phyloP scores from a whole-genome alignment of 2,113 vertebrate species.

The Theristicus caerulescens region DNA sequence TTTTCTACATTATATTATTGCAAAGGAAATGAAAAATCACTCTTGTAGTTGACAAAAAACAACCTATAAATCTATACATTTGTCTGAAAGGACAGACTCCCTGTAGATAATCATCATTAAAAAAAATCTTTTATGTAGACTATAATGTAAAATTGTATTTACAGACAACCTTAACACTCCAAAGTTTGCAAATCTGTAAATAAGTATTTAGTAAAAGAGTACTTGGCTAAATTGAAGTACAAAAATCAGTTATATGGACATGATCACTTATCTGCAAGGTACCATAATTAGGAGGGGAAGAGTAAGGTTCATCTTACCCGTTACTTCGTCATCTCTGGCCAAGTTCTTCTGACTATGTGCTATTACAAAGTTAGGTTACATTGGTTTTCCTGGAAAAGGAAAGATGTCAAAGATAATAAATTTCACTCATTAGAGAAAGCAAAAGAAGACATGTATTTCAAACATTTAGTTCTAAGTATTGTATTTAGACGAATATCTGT shows the following conservation, averaged over 20 bases:
- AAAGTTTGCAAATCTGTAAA: slow-evolving; percentile 90
- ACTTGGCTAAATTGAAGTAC: slow-evolving; percentile 76
- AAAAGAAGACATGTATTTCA: background rate
- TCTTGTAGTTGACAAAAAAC: background rate
- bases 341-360: background rate
- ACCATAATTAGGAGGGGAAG: background rate
- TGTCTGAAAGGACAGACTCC: background rate
- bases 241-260: background rate
- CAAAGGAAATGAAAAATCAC: background rate
- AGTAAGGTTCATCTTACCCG: background rate
- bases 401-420: background rate
- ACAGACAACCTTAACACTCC: slow-evolving; percentile 84
- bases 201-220: slow-evolving; percentile 87
- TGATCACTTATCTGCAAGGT: background rate
- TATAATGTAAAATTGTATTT: slow-evolving; percentile 59
- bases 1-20: background rate
- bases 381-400: background rate
- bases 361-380: background rate
- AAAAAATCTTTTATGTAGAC: background rate
- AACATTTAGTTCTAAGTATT: background rate
- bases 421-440: background rate
- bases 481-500: background rate
- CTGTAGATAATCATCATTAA: background rate
- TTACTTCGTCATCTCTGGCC: background rate
- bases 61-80: background rate